These are phyloP conservation scores for Scatophagus argus DNA, from an alignment of 2,113 vertebrate genomes.

Conservation along the genomic window DNA sequence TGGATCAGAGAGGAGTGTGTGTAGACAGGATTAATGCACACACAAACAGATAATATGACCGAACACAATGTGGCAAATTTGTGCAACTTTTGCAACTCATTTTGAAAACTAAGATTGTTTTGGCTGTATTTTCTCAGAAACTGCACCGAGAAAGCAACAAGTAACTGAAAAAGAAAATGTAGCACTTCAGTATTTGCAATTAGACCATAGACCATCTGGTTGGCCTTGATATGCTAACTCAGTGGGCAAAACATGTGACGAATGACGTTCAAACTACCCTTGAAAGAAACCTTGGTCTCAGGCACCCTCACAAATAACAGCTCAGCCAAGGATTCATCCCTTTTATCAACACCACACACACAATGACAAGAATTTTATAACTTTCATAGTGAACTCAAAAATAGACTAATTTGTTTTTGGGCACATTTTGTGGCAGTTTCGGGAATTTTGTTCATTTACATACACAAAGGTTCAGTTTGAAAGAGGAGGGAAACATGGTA, in stretches of 20 bases:
- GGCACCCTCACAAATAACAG: slow-evolving; percentile 56
- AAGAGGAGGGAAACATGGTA: slow-evolving; percentile 6
- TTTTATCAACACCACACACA: slow-evolving; percentile 45
- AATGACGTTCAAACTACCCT: slow-evolving; percentile 69
- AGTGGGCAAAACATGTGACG: slow-evolving; percentile 66
- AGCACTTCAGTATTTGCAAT: slow-evolving; percentile 41
- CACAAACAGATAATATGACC: not conserved
- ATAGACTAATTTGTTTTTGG: not conserved
- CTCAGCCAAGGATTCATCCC: slow-evolving; percentile 46
- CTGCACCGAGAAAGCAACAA: not conserved
- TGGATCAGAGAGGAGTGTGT: not conserved
- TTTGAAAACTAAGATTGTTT: not conserved
- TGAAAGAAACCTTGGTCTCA: slow-evolving; percentile 71
- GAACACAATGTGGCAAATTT: not conserved
- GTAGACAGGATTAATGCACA: not conserved
- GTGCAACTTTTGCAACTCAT: not conserved
- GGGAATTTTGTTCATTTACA: not conserved
- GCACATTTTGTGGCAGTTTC: too few species aligned
- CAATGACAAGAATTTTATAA: not conserved
- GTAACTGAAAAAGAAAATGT: slow-evolving; percentile 37
- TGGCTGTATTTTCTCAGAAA: not conserved
- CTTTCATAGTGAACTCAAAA: not conserved
- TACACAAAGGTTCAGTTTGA: not conserved
- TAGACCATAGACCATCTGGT: slow-evolving; percentile 56
- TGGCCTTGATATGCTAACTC: slow-evolving; percentile 61